Evolutionary conservation across 2,113 vertebrate genomes (phyloP), one percentile per base, ranked within the genome.

Genomic region (Xerus inauris): DNA sequence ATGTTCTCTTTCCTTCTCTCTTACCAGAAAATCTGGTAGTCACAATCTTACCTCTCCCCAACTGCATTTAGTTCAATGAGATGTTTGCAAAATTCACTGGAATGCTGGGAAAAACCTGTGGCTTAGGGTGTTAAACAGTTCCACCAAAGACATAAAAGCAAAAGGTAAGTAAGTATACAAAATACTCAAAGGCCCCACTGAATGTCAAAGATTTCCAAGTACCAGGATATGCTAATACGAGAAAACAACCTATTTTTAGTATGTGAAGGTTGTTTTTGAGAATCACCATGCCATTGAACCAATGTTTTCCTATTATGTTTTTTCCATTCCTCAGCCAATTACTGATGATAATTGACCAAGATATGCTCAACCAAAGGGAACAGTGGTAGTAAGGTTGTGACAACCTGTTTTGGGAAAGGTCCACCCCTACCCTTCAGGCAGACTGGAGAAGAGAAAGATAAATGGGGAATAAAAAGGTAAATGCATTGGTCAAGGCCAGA

Each of bases 391-490:
- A 71, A 94, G n/a, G 19, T 2, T 49, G 51, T 79, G 24, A 84
- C 64, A 89, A 84, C 6, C 38, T 59, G 20, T 51, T 65, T 89
- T 77, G 45, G 38, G n/a, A 92, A 89, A 89, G 4, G 47, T 82
- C 42, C 11, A 54, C 17, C 35, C 69, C 38, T 87, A 64, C 67
- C 32, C 62, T 86, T 86, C 54, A 92, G 64, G 54, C 20, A 51
- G 45, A 65, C 81, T 87, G 92, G 81, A 89, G 94, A 96, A 94
- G 87, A 96, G 92, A 97, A 96, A 97, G 95, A 85, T 94, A 97
- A 95, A 97, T 93, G 91, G 77, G 90, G 97, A 98, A 96, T 73
- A 97, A 97, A 96, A 97, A 96, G 85, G 90, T 91, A 91, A 95
- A 54, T 9, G 40, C 51, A 89, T 45, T 6, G 84, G 86, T 81